These are phyloP conservation scores for Heliopora coerulea DNA, from an alignment of 92 coral and sea anemone species.

Conservation along the genomic window DNA sequence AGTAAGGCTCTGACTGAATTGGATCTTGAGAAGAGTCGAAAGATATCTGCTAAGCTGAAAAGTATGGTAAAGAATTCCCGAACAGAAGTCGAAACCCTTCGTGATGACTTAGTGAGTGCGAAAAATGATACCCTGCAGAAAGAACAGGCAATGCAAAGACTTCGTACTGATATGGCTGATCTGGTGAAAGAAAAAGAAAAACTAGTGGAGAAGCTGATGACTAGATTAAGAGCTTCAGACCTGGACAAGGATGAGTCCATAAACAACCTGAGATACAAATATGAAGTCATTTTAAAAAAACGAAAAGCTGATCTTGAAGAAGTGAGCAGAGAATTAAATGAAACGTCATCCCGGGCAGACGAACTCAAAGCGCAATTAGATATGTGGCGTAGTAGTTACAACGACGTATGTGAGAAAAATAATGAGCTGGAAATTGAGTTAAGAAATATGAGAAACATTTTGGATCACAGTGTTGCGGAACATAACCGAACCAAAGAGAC, in stretches of 20 bases:
- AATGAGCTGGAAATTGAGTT: conserved; percentile 11
- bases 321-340: conserved; percentile 17
- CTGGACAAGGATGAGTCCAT: conserved; percentile 64
- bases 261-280: conserved; percentile 43
- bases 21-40: conserved; percentile 58
- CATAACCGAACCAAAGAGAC: background rate
- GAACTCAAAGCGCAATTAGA: conserved; percentile 37
- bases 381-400: conserved; percentile 39
- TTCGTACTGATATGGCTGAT: conserved; percentile 68
- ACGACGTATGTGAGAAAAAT: conserved; percentile 14
- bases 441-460: background rate
- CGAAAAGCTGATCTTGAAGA: conserved; percentile 41
- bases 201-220: conserved; percentile 56
- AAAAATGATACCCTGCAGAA: conserved; percentile 68
- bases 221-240: conserved; percentile 61
- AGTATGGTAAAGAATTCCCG: conserved; percentile 72
- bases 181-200: conserved; percentile 74
- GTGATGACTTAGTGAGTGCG: conserved; percentile 68
- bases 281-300: conserved; percentile 51
- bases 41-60: conserved; percentile 55
- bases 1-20: background rate
- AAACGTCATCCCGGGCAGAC: background rate
- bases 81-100: conserved; percentile 54
- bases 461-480: conserved; percentile 13
- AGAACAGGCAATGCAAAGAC: conserved; percentile 67